phyloP scores from a whole-genome alignment of 2,113 vertebrate genomes.

The Brachyhypopomus occidentalis region DNA sequence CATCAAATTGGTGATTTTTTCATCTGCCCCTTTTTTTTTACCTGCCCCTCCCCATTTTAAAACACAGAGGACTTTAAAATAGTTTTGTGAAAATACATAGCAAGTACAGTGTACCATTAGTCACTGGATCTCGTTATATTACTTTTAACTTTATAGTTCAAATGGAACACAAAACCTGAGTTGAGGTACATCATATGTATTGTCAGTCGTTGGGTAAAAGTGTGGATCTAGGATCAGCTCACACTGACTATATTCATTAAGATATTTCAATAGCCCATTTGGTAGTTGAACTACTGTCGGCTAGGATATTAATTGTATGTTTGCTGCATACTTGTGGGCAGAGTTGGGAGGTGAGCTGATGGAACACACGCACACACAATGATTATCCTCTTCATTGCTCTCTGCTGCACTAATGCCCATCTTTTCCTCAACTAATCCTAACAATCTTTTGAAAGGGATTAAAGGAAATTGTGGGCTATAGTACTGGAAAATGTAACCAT shows the following conservation, averaged over 20 bases:
- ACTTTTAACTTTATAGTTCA: too few relatives aligned
- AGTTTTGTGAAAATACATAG: too few relatives aligned
- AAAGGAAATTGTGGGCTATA: slow-evolving; percentile 22
- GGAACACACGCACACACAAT: not conserved
- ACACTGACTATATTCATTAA: too few relatives aligned
- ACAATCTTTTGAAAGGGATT: slow-evolving; percentile 3
- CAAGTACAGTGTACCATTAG: not conserved
- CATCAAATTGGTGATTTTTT: not conserved
- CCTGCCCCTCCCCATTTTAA: not conserved
- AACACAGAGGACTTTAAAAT: not conserved
- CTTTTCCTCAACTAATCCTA: slow-evolving; percentile 2
- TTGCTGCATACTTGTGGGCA: not conserved
- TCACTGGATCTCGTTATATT: not conserved
- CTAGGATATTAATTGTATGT: not conserved
- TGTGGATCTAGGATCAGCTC: too few relatives aligned
- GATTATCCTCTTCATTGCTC: not conserved
- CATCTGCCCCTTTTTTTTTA: not conserved
- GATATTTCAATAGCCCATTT: not conserved
- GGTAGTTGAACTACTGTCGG: not conserved
- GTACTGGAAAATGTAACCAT: not conserved
- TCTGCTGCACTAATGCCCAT: not conserved
- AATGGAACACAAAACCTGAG: too few relatives aligned
- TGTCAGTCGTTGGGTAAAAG: too few relatives aligned
- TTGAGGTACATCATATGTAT: too few relatives aligned
- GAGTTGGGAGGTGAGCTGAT: not conserved